Percentiles rank a stretch among this genome's conserved stretches.
These are phyloP conservation scores for Spinibarbus caldwelli DNA, from an alignment of 2,797 vertebrate species.

Conservation along the genomic window DNA sequence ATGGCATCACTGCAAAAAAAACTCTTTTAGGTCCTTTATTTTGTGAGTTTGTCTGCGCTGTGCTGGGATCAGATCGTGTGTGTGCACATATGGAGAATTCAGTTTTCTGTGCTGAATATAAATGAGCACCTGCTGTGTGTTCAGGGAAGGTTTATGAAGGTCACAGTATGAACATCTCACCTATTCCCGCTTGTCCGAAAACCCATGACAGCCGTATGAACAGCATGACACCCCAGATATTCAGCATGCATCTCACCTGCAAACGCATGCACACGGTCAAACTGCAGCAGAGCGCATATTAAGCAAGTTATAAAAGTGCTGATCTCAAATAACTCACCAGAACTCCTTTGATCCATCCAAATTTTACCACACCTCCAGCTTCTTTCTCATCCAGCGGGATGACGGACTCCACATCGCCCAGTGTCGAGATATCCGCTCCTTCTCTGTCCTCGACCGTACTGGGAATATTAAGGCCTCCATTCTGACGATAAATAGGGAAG, in stretches of 20 bases:
- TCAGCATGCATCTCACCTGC: constrained; percentile 98
- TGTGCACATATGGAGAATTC: neutral
- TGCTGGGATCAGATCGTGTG: neutral
- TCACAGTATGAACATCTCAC: constrained; percentile 71
- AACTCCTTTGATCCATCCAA: constrained; percentile 98
- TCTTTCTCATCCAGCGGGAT: constrained; percentile 71
- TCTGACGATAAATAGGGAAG: constrained; percentile 59
- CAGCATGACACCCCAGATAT: constrained; percentile 99
- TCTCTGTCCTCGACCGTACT: constrained; percentile 78
- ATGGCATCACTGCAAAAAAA: too few species aligned
- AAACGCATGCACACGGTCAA: neutral
- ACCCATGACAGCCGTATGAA: constrained; percentile 99
- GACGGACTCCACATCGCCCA: constrained; percentile 81
- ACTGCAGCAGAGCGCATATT: neutral
- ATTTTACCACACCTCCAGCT: constrained; percentile 81
- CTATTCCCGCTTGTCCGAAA: constrained; percentile 96
- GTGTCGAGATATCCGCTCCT: constrained; percentile 78
- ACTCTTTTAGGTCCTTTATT: too few species aligned
- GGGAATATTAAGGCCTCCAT: constrained; percentile 69
- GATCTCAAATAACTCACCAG: constrained; percentile 83
- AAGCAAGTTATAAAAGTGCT: neutral
- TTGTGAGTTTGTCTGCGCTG: neutral
- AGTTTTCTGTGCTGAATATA: neutral
- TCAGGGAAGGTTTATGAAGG: constrained; percentile 3
- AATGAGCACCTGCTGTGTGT: constrained; percentile 20